Evolutionary conservation across 2,113 vertebrate species (phyloP).

Genomic region (Percina caprodes): DNA sequence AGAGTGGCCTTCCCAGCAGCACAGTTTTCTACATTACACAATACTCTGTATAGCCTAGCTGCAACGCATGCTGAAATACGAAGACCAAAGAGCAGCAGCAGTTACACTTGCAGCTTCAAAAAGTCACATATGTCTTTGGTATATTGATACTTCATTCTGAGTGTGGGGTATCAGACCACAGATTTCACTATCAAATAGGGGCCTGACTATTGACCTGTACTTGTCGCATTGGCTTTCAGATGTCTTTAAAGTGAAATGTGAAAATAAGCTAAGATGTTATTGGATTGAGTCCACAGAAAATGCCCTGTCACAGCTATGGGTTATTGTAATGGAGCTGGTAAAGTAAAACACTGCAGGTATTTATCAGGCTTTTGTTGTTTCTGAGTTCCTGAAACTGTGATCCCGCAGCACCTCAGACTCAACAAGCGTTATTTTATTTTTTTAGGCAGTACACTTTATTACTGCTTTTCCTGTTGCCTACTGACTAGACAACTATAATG

Average conservation of each 20-base stretch:
- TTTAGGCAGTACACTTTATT: slow-evolving; percentile 75
- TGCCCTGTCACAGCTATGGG: neutral
- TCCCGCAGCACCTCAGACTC: slow-evolving; percentile 45
- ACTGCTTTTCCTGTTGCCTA: slow-evolving; percentile 77
- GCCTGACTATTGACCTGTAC: neutral
- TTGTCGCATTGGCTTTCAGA: neutral
- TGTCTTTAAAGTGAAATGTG: neutral
- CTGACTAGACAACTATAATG: slow-evolving; percentile 76
- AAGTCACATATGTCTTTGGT: slow-evolving; percentile 13
- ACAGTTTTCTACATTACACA: slow-evolving; percentile 72
- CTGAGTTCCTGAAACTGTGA: slow-evolving; percentile 1
- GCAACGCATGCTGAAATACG: slow-evolving; percentile 31
- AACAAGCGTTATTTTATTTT: slow-evolving; percentile 53
- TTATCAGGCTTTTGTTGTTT: slow-evolving; percentile 37
- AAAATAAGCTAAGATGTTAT: neutral
- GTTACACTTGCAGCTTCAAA: slow-evolving; percentile 40
- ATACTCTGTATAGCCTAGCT: slow-evolving; percentile 44
- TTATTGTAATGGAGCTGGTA: neutral
- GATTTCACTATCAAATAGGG: neutral
- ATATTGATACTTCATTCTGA: rapidly evolving
- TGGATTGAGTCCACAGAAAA: neutral
- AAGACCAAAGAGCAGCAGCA: slow-evolving; percentile 35
- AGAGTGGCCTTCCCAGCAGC: slow-evolving; percentile 80
- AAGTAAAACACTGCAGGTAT: slow-evolving; percentile 25
- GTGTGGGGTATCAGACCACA: neutral